Base-by-base conservation (phyloP, 2,888 invertebrate species). In the Tholera decimalis region DNA sequence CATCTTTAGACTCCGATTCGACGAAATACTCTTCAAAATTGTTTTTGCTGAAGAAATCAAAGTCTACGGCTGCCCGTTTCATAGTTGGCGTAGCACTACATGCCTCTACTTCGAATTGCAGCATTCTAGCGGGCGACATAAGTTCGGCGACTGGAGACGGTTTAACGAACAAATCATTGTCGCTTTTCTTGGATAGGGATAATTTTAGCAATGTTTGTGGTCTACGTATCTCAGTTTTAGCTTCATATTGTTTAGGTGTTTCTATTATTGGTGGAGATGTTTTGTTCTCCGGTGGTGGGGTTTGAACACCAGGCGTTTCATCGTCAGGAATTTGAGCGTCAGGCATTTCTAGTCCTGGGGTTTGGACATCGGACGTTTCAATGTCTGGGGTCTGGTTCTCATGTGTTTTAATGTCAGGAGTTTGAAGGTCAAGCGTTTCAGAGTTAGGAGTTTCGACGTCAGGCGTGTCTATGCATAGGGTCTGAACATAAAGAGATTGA, bases 111-210 rank as follows among this genome's bases (percentile, higher is more conserved):
- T 94, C 92, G 24, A 92, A 95, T 87, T 95, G 94, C 54, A 95
- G 81, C 94, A 94, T 94, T 87, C 84, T 91, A 20, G 95, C 95
- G 9, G 95, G 95, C 39, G 95, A 95, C 93, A 95, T 94, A 22
- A 92, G 70, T 49, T 94, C 95, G 20, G 82, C 66, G 0, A 93
- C 83, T 2, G 94, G 93, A 24, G 94, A 93, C 1, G 95, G 95
- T 54, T 89, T 94, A 0, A 92, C 90, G 66, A 95, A 95, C 37
- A 87, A 51, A 78, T 94, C 92, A 54, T 84, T 82, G 24, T 93
- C 90, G 61, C 83, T 87, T 56, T 89, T 91, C 74, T 91, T 93
- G 26, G 86, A 76, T 26, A 94, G 64, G 9, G 93, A 89, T 59
- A 93, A 74, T 83, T 93, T 91, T 24, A 94, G 77, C 56, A 91